Evolutionary conservation across 2,888 invertebrate genomes (phyloP), one percentile per base, ranked within the genome.

Genomic region (Lithodes maja): DNA sequence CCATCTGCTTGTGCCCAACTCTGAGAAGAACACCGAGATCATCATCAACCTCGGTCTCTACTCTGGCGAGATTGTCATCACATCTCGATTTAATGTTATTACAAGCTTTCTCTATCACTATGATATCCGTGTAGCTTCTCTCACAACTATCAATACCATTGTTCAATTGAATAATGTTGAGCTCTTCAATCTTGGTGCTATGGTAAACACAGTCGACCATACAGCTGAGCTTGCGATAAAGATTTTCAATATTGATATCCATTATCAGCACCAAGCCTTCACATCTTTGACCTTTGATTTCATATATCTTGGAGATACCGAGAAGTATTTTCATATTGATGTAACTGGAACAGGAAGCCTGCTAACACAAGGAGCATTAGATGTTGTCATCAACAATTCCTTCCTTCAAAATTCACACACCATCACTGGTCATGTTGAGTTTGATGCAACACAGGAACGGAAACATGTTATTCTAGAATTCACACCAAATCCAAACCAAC

Each of bases 1-100:
- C 49, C 85, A 89, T 53, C 33, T 90, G 2, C 53, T 87, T 61
- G 86, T 91, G 7, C 91, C 91, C 2, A 83, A 91, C 71, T 49
- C 82, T 53, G 82, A 68, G 33, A 68, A 91, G 53, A 54, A 86
- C 50, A 91, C 91, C 15, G 80, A 89, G 3, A 49, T 90, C 3
- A 75, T 75, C 9, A 68, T 88, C 12, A 61, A 85, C 50, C 55
- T 91, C 2, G 52, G 61, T 7, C 17, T 78, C 2, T 50, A 71
- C 2, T 33, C 33, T 2, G 91, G 91, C 50, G 85, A 82, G 7
- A 74, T 90, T 12, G 79, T 69, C 33, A 54, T 90, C 7, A 86
- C 78, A 54, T 90, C 90, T 61, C 84, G 87, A 17, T 91, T 87
- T 50, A 5, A 77, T 9, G 17, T 49, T 1, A 33, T 90, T 3